Percentiles rank a stretch among this genome's conserved stretches.
These are phyloP conservation scores for Patagioenas fasciata DNA, from an alignment of 2,113 vertebrate genomes.

Conservation along the genomic window DNA sequence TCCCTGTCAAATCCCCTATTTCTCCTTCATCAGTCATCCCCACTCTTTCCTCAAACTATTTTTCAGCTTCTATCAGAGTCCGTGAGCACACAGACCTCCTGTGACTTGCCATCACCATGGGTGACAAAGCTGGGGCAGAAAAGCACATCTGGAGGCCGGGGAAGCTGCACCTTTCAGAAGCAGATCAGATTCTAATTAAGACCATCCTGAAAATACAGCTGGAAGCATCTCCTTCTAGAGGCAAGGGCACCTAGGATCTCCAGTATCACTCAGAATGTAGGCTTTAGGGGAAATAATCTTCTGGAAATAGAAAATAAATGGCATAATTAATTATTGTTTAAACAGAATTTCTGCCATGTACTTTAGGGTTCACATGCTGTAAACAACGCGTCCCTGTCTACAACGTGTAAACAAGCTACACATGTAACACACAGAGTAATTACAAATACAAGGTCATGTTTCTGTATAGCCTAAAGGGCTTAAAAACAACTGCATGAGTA, in stretches of 20 bases:
- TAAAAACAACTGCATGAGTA: not conserved
- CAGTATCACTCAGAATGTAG: accelerated
- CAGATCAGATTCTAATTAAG: not conserved
- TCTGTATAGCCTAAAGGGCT: not conserved
- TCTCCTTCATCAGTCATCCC: not conserved
- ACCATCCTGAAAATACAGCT: not conserved
- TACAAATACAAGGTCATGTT: not conserved
- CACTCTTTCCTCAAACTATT: not conserved
- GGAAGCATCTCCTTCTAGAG: not conserved
- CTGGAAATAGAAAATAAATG: not conserved
- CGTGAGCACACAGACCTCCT: not conserved
- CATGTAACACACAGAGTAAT: not conserved
- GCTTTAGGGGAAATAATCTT: not conserved
- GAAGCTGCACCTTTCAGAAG: not conserved
- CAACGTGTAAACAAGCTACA: not conserved
- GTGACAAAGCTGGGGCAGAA: not conserved
- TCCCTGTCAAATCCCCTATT: no score
- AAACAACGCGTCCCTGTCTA: not conserved
- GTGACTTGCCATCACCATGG: not conserved
- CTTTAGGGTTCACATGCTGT: not conserved
- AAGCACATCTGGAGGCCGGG: not conserved
- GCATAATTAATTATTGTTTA: not conserved
- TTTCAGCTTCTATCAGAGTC: not conserved
- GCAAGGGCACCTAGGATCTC: not conserved
- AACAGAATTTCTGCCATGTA: not conserved